phyloP scores from a whole-genome alignment of 2,113 vertebrate species.

The Poecile atricapillus region DNA sequence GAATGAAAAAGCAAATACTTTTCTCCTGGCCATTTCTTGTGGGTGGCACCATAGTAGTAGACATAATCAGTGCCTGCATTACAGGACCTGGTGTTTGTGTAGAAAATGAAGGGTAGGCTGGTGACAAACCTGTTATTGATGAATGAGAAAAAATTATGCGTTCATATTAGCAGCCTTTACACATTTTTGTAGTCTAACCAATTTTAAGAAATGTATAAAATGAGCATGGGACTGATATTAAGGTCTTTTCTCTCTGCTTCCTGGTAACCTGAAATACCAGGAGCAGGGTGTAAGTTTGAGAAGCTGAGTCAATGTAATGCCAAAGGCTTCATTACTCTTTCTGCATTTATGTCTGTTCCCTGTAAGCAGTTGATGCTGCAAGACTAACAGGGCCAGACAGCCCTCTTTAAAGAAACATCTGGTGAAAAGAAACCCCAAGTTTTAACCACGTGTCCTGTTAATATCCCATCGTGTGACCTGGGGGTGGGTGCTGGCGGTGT shows the following conservation, averaged over 20 bases:
- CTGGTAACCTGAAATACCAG: fast-evolving
- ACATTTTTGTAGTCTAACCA: not conserved
- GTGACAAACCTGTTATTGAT: not conserved
- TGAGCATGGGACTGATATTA: not conserved
- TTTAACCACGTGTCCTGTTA: not conserved
- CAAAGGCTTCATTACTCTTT: not conserved
- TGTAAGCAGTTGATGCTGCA: not conserved
- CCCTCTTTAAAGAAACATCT: not conserved
- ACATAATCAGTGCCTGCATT: not conserved
- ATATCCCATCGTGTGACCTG: fast-evolving
- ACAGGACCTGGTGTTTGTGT: not conserved
- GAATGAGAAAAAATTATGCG: not conserved
- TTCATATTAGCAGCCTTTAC: not conserved
- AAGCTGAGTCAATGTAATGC: not conserved
- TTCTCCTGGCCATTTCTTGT: not conserved
- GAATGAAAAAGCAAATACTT: not conserved
- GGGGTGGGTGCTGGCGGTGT: fast-evolving
- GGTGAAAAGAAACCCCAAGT: fast-evolving
- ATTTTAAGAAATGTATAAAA: not conserved
- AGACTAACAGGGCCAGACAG: too few species aligned
- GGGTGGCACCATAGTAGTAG: not conserved
- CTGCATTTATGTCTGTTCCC: not conserved
- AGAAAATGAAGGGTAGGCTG: not conserved
- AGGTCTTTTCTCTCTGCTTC: not conserved
- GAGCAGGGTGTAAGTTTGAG: fast-evolving